phyloP scores from a whole-genome alignment of 2,888 invertebrate genomes.

The Euplexia lucipara region DNA sequence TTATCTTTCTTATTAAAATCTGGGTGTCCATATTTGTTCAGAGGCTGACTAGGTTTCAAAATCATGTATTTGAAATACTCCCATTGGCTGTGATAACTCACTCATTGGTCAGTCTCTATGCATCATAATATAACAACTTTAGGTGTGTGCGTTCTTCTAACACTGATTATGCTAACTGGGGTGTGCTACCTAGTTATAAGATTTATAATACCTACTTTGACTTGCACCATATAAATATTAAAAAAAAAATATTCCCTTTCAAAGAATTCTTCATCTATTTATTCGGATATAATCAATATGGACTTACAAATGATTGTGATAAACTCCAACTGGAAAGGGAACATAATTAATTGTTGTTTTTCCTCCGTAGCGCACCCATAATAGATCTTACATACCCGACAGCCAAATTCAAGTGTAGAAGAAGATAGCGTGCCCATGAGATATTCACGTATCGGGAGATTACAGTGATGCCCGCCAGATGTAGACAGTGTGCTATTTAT shows the following conservation, averaged over 20 bases:
- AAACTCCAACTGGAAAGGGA: constrained; percentile 14
- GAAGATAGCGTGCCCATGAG: constrained; percentile 75
- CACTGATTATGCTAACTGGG: constrained; percentile 76
- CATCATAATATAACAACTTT: constrained; percentile 50
- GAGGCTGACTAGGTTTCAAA: constrained; percentile 57
- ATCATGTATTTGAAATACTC: constrained; percentile 34
- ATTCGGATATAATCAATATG: too few species aligned
- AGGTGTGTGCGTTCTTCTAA: constrained; percentile 68
- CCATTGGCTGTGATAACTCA: constrained; percentile 62
- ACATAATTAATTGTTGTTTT: constrained; percentile 67
- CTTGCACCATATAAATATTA: constrained; percentile 1
- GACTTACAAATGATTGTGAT: background rate
- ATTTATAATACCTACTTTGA: constrained; percentile 12
- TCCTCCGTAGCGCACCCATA: constrained; percentile 88
- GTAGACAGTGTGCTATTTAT: constrained; percentile 81
- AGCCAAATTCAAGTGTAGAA: constrained; percentile 89
- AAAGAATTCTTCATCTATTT: constrained; percentile 6
- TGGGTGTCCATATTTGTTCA: constrained; percentile 47
- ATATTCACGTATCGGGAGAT: constrained; percentile 62
- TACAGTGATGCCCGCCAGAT: constrained; percentile 72
- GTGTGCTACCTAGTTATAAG: constrained; percentile 78
- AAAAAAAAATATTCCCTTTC: background rate
- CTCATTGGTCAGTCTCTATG: constrained; percentile 51
- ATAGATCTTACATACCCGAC: constrained; percentile 84
- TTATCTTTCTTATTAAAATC: constrained; percentile 58